Evolutionary conservation across 2,113 vertebrate species (phyloP), one percentile per base, ranked within the genome.

Genomic region (Kryptolebias marmoratus): DNA sequence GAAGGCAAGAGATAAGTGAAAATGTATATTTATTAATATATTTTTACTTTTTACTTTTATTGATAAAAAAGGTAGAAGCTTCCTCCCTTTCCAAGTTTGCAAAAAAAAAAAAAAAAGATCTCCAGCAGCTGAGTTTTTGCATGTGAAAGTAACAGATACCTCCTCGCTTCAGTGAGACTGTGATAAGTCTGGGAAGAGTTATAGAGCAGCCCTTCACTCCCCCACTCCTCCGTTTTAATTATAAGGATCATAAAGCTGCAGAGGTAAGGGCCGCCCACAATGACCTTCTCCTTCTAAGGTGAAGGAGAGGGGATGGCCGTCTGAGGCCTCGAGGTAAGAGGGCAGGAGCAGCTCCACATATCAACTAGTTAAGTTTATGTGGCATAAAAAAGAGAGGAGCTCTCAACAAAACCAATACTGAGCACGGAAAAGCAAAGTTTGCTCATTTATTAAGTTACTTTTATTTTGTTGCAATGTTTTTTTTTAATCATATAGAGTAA

Each of bases 191-290:
- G 64, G 84, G 78, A 90, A 93, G 91, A 92, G 88, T 94, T 92
- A 94, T 93, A 83, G 92, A 85, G 83, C 77, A 60, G 75, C 80
- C 86, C 80, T 90, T 86, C 85, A 89, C 88, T 91, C 82, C 81
- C 83, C 81, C 80, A 94, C 91, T 91, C 91, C 90, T 18, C 88
- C 83, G 86, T 92, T 92, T 93, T 94, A 93, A 94, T 94, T 94
- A 94, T 93, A 93, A 91, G 93, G 90, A 86, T 93, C 94, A 94
- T 94, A 94, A 94, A 94, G 85, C 82, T 68, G 79, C 64, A 79
- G 69, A 80, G 66, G 71, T 70, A 75, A 72, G 81, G 69, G 77
- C 59, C 22, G 69, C 80, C 77, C 77, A 70, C 65, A 63, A 64
- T 93, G 92, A 94, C 94, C 92, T 94, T 93, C 90, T 87, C 75